Evolutionary conservation across 1,140 invertebrate genomes (phyloP), one percentile per base, ranked within the genome.

Genomic region (Atopsyche davidsoni): DNA sequence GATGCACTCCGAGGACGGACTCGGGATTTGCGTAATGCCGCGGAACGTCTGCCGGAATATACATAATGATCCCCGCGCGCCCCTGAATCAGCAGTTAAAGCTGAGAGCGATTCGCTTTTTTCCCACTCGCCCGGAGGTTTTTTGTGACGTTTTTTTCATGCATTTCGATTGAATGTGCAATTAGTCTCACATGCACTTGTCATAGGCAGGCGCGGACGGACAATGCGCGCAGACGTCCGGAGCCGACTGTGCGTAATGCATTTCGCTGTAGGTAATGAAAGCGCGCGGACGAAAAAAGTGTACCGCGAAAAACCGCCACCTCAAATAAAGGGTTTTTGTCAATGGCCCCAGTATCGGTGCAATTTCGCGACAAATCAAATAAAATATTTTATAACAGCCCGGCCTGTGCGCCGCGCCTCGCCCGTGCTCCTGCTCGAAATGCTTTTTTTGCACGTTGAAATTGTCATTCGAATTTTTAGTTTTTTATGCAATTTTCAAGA

Each of bases 131-230:
- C 34, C 16, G 34, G 34, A 45, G 35, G 16, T 46, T 54, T 49
- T 53, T 54, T 36, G 21, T 19, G 18, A n/a, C 17, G 13, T 46
- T 45, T 46, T 55, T 45, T 46, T 14, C 55, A 36, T 43, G 49
- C 55, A 57, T 57, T 57, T 52, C 55, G 55, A 57, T 57, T 57
- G 55, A 57, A 57, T 57, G 55, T 57, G 50, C 55, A 57, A 57
- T 57, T 57, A 57, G 55, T 57, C 50, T 47, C 55, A 49, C 55
- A 49, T 47, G 49, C 49, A 52, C 49, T 49, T 55, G 53, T 55
- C 55, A 52, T 42, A 41, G 46, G 11, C 46, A 39, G 21, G 19
- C 13, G 39, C 41, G 13, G 39, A 36, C 38, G 53, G 21, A 56
- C 54, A 56, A 56, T 56, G 48, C 40, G 44, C 28, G 28, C 45